Evolutionary conservation across 2,797 vertebrate genomes (phyloP).

Genomic region (Pseudochirops cupreus): DNA sequence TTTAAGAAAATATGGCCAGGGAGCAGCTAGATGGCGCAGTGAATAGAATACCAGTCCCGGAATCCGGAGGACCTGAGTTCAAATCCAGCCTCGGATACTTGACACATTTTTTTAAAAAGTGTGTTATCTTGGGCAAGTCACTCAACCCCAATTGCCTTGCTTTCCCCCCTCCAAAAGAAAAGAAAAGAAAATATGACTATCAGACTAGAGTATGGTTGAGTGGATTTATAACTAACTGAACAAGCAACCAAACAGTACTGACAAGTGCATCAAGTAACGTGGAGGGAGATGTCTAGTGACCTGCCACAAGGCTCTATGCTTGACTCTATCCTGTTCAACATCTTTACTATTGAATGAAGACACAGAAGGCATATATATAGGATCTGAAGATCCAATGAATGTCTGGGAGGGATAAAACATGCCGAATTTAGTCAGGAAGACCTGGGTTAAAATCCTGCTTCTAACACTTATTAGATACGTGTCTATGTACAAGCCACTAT

Average conservation of each 20-base stretch:
- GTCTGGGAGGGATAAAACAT: neutral
- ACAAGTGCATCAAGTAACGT: conserved; percentile 36
- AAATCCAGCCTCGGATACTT: too few relatives aligned
- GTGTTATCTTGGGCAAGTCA: too few relatives aligned
- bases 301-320: neutral
- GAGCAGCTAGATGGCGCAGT: too few relatives aligned
- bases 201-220: neutral
- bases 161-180: too few relatives aligned
- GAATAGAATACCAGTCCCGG: too few relatives aligned
- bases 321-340: neutral
- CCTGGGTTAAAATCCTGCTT: neutral
- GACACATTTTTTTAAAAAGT: too few relatives aligned
- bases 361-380: neutral
- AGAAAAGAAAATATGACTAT: neutral
- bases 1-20: neutral
- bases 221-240: conserved; percentile 44
- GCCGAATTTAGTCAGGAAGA: neutral
- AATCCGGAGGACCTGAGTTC: too few relatives aligned
- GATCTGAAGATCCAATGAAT: neutral
- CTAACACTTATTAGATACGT: neutral
- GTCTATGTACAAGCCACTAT: neutral
- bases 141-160: too few relatives aligned
- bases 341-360: conserved; percentile 34
- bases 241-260: conserved; percentile 37
- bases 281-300: neutral